Percentiles rank a stretch among this genome's conserved stretches.
These are phyloP conservation scores for Yoshiicerus persimilis DNA, from an alignment of 1,140 invertebrate species.

Conservation along the genomic window DNA sequence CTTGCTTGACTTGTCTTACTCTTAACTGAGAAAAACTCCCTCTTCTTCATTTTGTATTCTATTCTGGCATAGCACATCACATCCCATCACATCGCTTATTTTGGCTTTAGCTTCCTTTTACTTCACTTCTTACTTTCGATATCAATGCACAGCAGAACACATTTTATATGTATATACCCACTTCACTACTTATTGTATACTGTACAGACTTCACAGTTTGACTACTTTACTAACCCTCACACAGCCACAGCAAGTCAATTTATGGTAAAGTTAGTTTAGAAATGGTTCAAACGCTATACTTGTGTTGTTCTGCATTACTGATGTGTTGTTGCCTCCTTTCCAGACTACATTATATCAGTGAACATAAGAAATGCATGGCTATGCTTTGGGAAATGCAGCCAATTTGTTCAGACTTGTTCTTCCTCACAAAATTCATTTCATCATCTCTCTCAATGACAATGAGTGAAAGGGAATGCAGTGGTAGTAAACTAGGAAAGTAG, in stretches of 20 bases:
- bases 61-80: background rate
- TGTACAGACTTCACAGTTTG: background rate
- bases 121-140: constrained; percentile 7
- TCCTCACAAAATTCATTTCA: background rate
- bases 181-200: background rate
- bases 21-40: constrained; percentile 4
- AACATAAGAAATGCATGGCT: background rate
- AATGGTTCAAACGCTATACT: background rate
- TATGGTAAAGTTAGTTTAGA: background rate
- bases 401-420: constrained; percentile 17
- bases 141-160: background rate
- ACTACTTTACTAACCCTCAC: background rate
- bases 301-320: background rate
- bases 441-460: constrained; percentile 20
- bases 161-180: background rate
- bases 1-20: background rate
- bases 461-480: background rate
- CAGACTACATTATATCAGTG: background rate
- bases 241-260: background rate
- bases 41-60: constrained; percentile 4
- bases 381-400: background rate
- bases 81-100: constrained; percentile 7
- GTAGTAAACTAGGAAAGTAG: background rate
- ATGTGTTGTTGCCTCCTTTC: background rate
- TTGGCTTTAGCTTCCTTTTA: too few species aligned